Base-by-base conservation (phyloP, 1,140 invertebrate species). In the Orchestia grillus region DNA sequence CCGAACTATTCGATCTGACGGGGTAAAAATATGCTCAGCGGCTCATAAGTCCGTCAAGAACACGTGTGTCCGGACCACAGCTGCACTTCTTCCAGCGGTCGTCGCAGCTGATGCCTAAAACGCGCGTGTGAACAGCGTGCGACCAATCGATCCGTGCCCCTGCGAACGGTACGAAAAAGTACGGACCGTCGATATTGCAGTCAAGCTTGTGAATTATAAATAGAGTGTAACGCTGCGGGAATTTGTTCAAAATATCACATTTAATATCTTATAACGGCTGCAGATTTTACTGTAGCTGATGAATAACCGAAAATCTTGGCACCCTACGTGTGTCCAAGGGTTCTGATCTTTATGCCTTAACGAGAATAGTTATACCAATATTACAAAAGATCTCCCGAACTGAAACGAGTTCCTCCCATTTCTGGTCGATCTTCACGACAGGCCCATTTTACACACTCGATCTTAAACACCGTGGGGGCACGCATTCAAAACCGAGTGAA, bases 81-180 rank as follows among this genome's bases (percentile, higher is more conserved):
- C 88, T 91, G 88, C 44, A 91, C 88, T 42, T 40, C 87, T 4
- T 8, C 44, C 44, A 16, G 41, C 15, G 28, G 41, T 36, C 15
- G 88, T 41, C 11, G 15, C 88, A 91, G 88, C 88, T 91, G 88
- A 91, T 91, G 88, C 41, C 88, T 91, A 91, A 91, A 42, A 44
- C 41, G 44, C 88, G 44, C 88, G 88, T 91, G 88, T 23, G 88
- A 43, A 41, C 44, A 19, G 41, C 88, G 62, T 77, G 62, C 62
- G 28, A 77, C 62, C 1, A 77, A 77, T 77, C 62, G 62, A 77
- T 77, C 62, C 62, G 28, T 77, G 47, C 62, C 28, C 36, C 28
- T 23, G 1, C 36, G 28, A 3, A 77, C 62, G 62, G 62, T 36
- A 36, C 11, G 62, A 36, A 77, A 77, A 77, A 77, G 62, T 19